These are phyloP conservation scores for Drosophila basisetae DNA, from an alignment of 2,888 invertebrate genomes.

Conservation along the genomic window DNA sequence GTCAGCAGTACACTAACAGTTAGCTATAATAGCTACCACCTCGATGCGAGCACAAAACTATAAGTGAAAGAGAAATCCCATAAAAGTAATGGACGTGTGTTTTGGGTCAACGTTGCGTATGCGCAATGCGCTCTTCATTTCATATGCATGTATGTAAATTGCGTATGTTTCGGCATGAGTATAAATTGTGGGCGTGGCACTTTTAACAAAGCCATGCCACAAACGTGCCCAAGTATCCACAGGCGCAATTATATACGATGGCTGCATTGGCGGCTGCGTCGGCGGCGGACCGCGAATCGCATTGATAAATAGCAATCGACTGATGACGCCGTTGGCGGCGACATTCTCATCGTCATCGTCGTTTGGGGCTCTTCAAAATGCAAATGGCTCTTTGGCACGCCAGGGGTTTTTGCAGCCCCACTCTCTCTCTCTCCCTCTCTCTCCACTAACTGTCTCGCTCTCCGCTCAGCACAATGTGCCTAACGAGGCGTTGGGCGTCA, in stretches of 20 bases:
- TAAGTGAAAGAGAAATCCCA: constrained; percentile 23
- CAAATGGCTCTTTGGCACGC: constrained; percentile 76
- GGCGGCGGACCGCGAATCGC: constrained; percentile 46
- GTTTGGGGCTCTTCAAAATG: constrained; percentile 67
- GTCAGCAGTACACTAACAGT: constrained; percentile 23
- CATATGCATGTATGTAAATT: constrained; percentile 43
- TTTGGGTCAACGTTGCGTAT: constrained; percentile 65
- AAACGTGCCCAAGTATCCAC: constrained; percentile 75
- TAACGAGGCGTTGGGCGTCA: constrained; percentile 58
- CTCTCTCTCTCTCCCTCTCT: background rate
- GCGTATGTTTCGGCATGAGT: constrained; percentile 37
- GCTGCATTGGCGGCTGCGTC: constrained; percentile 1
- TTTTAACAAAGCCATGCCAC: background rate
- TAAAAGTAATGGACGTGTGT: constrained; percentile 62
- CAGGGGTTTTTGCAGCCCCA: constrained; percentile 29
- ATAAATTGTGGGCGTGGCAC: constrained; percentile 43
- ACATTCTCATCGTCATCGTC: constrained; percentile 34
- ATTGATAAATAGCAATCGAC: constrained; percentile 76
- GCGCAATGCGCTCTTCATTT: constrained; percentile 52
- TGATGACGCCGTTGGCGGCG: constrained; percentile 33
- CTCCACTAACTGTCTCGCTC: background rate
- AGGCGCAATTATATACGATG: constrained; percentile 67
- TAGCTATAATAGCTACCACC: constrained; percentile 22
- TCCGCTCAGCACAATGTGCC: constrained; percentile 41
- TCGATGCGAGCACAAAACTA: background rate